Evolutionary conservation across 2,888 invertebrate species (phyloP), one percentile per base, ranked within the genome.

Genomic region (Lordiphosa fenestrarum): DNA sequence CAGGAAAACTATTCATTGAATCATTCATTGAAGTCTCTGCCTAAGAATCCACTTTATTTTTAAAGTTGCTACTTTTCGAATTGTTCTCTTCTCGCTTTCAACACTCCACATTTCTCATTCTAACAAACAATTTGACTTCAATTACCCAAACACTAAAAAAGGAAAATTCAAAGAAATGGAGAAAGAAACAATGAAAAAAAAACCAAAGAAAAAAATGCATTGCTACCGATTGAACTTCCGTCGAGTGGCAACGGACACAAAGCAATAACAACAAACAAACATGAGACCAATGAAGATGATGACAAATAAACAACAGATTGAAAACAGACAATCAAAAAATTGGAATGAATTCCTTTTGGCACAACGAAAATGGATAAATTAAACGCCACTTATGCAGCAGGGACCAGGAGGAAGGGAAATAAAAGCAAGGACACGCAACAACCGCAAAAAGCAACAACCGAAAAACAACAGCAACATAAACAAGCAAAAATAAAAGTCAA

Each of bases 321-420:
- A 64, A 59, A 51, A 50, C 61, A 64, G 54, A 64, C 66, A 71
- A 63, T 54, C 47, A 61, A 59, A 64, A 68, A 59, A 51, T 25
- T 52, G 7, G 33, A 23, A 85, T 75, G 67, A 85, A 80, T 81
- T 81, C 73, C 66, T 69, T 30, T 73, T 71, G 73, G 67, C 76
- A 83, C 15, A 80, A 73, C 77, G 57, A 47, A 81, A 81, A 81
- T 81, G 85, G 85, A 76, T 81, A 81, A 85, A 81, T 85, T 81
- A 81, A 81, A 85, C 82, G 84, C 66, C 81, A 81, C 85, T 81
- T 81, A 85, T 62, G 60, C 47, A 57, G 60, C 49, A 65, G 52
- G 38, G 52, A 53, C 41, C 49, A 47, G 6, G 33, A 47, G 25
- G 41, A 25, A 41, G 44, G 19, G 36, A 59, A 51, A 59, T 58